Evolutionary conservation across 2,888 invertebrate species (phyloP).

Genomic region (Cryptosula pallasiana): DNA sequence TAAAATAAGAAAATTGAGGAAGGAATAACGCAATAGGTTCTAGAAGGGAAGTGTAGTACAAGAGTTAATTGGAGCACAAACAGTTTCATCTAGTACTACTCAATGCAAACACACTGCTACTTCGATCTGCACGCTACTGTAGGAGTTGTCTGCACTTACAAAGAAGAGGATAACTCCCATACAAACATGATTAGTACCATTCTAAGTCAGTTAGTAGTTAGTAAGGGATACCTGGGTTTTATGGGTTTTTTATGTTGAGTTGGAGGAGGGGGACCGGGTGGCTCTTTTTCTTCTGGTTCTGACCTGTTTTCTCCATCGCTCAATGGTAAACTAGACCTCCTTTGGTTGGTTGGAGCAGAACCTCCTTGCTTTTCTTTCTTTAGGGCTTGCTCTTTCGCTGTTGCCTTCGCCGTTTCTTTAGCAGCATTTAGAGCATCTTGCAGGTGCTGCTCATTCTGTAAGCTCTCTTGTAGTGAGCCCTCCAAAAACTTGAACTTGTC

Average conservation of each 20-base stretch:
- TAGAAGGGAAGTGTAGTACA: too few relatives aligned
- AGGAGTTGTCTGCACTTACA: background rate
- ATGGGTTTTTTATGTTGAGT: background rate
- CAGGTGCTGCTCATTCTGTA: constrained; percentile 9
- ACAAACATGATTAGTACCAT: background rate
- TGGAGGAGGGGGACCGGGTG: constrained; percentile 2
- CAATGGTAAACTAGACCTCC: too few relatives aligned
- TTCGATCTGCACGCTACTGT: too few relatives aligned
- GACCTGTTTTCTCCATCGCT: background rate
- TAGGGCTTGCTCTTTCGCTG: background rate
- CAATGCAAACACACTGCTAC: too few relatives aligned
- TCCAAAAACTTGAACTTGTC: constrained; percentile 12
- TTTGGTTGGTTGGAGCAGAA: background rate
- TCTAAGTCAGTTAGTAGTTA: background rate
- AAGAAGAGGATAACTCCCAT: background rate
- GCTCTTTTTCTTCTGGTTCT: background rate
- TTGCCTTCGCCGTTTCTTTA: background rate
- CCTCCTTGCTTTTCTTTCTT: background rate
- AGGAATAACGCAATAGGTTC: too few relatives aligned
- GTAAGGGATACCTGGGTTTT: constrained; percentile 5
- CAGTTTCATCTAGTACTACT: too few relatives aligned
- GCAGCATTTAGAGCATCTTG: constrained; percentile 4
- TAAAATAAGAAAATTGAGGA: too few relatives aligned
- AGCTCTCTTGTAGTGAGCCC: background rate
- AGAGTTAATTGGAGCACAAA: too few relatives aligned